Evolutionary conservation across 2,888 invertebrate genomes (phyloP), one percentile per base, ranked within the genome.

Genomic region (Acanthosoma haemorrhoidale): DNA sequence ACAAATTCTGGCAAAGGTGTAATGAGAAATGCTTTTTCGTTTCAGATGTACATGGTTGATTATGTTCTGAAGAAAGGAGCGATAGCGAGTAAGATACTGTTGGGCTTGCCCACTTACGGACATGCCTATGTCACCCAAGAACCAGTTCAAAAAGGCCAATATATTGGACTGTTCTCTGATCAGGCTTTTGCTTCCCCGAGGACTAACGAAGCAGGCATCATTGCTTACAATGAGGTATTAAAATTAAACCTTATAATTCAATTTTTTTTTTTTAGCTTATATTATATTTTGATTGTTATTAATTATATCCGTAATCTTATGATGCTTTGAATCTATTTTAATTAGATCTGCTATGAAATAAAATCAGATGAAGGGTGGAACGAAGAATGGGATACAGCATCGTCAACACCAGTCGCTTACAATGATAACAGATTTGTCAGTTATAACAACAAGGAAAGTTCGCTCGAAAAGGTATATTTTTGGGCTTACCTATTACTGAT

Each of bases 221-320:
- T 71, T 11, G 71, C 61, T 11, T 73, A 67, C 41, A 31, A 63
- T 57, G 73, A 73, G 61, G 73, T 73, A 70, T 13, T 16, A 5
- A 36, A 15, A 8, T 3, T 4, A n/a, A 32, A 4, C 4, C 1
- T 36, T 32, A 32, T 32, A 60, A 2, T 34, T 4, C 8, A 34
- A 2, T 60, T 13, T n/a, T 11, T 61, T 21, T 59, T 3, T 15
- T 15, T 43, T 11, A 43, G 8, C 15, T 18, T 6, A 4, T 58
- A 13, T 5, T 9, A 32, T 32, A 32, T 32, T 32, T 32, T 32
- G 4, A 32, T 32, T 32, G 9, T 32, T 32, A 32, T 4, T 32
- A 32, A 6, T 32, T 6, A 4, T 6, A 32, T 32, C 9, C 4
- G 4, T 32, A 32, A 6, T 32, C 4, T 4, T 32, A 9, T 32